A percentile compares a stretch with the other conserved stretches of the same genome.
phyloP scores from a whole-genome alignment of 37 sponge, comb jelly and placozoan genomes.

The Agelas oroides region DNA sequence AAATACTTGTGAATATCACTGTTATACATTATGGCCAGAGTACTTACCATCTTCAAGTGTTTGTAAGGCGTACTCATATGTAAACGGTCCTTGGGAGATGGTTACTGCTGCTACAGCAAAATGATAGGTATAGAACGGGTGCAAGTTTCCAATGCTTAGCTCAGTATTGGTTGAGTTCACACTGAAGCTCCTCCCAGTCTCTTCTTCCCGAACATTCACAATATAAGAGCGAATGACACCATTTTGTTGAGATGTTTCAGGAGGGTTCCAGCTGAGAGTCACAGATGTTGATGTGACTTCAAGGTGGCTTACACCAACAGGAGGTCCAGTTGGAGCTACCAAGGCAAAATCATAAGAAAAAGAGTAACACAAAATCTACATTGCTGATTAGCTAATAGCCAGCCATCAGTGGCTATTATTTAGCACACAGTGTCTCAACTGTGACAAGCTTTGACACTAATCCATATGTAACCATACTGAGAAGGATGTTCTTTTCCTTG shows the following conservation, averaged over 20 bases:
- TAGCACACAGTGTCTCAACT: too few species aligned
- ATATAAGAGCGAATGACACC: conserved; percentile 31
- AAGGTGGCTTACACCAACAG: background rate
- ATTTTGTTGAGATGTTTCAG: conserved; percentile 21
- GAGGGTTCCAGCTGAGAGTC: conserved; percentile 19
- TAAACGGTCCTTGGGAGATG: background rate
- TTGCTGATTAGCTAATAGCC: too few species aligned
- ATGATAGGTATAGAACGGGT: background rate
- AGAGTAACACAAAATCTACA: too few species aligned
- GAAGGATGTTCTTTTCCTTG: too few species aligned
- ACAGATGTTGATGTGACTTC: conserved; percentile 18
- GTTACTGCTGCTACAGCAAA: background rate
- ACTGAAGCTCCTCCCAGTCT: background rate
- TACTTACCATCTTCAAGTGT: conserved; percentile 18
- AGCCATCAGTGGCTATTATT: too few species aligned
- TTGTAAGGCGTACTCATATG: background rate
- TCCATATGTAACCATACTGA: too few species aligned
- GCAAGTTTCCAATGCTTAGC: conserved; percentile 2
- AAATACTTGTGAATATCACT: too few species aligned
- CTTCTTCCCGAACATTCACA: conserved; percentile 4
- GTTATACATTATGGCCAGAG: background rate
- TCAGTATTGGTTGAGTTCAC: background rate
- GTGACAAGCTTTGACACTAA: too few species aligned
- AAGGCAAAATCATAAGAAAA: too few species aligned
- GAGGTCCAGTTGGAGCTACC: conserved; percentile 25